Conservation (phyloP, 2,797 vertebrate species). For the Cossypha niveicapilla region DNA sequence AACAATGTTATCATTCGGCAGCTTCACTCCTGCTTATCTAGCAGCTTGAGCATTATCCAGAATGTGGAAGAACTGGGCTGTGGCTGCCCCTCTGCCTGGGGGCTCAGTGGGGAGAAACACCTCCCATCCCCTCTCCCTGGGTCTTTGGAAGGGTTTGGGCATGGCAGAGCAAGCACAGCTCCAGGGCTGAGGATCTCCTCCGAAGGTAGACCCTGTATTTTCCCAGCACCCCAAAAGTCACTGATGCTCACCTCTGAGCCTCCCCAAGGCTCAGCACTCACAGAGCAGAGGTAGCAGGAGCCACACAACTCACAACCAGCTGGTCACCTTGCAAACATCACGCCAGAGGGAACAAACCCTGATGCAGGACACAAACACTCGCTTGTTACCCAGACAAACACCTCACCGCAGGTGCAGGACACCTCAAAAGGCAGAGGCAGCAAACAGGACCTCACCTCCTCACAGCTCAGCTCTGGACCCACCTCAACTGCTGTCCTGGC, state of each 20-base stretch:
- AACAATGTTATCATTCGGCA: constrained; percentile 53
- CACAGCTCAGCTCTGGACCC: neutral
- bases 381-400: neutral
- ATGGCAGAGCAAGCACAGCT: neutral
- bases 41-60: constrained; percentile 8
- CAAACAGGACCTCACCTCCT: neutral
- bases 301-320: neutral
- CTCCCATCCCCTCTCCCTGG: too few relatives aligned
- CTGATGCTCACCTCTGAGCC: neutral
- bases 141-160: neutral
- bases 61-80: constrained; percentile 43
- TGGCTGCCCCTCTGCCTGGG: neutral
- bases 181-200: neutral
- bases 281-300: neutral
- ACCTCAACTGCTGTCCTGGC: neutral
- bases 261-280: neutral
- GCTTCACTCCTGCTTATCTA: constrained; percentile 28
- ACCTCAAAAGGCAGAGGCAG: neutral
- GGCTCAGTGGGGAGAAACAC: neutral
- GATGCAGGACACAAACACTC: neutral
- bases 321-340: neutral
- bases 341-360: rapidly evolving
- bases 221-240: neutral
- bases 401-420: neutral
- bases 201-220: rapidly evolving